Conservation (phyloP, 2,797 vertebrate species). For the Sorex maritimensis region DNA sequence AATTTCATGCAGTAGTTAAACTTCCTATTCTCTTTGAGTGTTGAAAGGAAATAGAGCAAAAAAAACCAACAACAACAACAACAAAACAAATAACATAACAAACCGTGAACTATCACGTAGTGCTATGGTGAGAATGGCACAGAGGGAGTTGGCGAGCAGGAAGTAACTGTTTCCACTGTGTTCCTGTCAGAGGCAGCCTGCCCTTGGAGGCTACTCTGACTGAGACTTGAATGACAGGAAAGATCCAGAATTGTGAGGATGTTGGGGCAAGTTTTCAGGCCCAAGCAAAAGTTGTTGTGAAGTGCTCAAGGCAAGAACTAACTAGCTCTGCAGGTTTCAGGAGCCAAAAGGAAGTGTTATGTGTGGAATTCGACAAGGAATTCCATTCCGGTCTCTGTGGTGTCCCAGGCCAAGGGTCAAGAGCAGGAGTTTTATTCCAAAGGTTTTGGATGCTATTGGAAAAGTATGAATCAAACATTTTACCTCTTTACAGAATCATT, state of each 20-base stretch:
- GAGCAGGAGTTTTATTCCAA: not conserved
- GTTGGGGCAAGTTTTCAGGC: not conserved
- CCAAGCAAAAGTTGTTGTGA: not conserved
- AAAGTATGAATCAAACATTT: not conserved
- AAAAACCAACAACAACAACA: not conserved
- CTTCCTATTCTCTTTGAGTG: not conserved
- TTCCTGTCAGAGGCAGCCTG: not conserved
- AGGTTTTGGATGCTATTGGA: not conserved
- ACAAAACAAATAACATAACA: not conserved
- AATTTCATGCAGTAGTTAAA: not conserved
- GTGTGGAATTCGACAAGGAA: not conserved
- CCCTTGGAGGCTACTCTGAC: not conserved
- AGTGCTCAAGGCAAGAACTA: not conserved
- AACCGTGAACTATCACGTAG: not conserved
- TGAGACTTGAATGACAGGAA: not conserved
- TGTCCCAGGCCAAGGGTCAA: not conserved
- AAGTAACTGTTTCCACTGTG: not conserved
- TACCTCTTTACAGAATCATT: not conserved
- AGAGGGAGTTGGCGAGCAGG: not conserved
- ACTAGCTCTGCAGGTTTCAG: not conserved
- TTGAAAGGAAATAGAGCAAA: not conserved
- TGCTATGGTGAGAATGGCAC: fast-evolving
- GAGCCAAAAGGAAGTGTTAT: not conserved
- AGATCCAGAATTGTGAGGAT: not conserved
- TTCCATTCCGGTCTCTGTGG: not conserved